These are phyloP conservation scores for Clarias batrachus DNA, from an alignment of 2,113 vertebrate species.

Conservation along the genomic window DNA sequence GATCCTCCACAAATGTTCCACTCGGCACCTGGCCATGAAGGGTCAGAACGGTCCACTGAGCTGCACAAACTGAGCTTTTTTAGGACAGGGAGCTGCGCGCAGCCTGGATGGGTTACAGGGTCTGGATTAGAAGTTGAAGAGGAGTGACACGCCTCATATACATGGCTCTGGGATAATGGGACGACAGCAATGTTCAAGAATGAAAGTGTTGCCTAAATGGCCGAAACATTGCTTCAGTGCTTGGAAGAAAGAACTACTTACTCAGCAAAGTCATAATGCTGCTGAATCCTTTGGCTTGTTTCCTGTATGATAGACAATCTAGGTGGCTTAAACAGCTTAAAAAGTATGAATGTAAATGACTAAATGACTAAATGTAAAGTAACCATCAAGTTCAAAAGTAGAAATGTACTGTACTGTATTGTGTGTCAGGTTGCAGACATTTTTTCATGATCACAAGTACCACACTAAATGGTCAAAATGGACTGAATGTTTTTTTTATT, in stretches of 20 bases:
- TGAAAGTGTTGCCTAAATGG: conserved; percentile 1
- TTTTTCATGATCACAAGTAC: background rate
- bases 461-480: background rate
- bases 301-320: background rate
- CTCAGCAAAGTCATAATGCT: background rate
- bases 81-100: conserved; percentile 11
- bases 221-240: background rate
- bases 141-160: conserved; percentile 27
- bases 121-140: conserved; percentile 25
- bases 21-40: conserved; percentile 59
- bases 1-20: conserved; percentile 62
- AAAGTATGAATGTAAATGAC: background rate
- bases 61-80: conserved; percentile 65
- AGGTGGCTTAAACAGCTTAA: background rate
- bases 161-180: conserved; percentile 17
- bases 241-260: background rate
- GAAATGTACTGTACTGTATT: background rate
- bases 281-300: background rate
- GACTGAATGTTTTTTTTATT: background rate
- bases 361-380: no score
- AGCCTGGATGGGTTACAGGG: conserved; percentile 22
- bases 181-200: background rate
- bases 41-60: conserved; percentile 70
- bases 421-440: background rate
- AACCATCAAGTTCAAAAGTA: background rate